Percentiles rank a stretch among this genome's conserved stretches.
Conservation (phyloP, 2,113 vertebrate species). For the Peromyscus leucopus region DNA sequence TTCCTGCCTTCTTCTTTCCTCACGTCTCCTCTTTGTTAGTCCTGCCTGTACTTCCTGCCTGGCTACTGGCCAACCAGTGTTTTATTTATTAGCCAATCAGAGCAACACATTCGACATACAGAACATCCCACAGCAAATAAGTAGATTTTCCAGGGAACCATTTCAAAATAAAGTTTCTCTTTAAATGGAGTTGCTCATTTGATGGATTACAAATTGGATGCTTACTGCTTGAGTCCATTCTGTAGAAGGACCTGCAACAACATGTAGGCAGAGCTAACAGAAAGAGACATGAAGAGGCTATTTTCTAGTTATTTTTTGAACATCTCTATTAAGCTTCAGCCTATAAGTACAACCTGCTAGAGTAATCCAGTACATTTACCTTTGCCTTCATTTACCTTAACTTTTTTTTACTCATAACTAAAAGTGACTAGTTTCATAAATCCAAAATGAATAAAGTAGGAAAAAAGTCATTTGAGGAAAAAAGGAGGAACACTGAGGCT, state of each 20-base stretch:
- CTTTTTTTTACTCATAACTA: neutral
- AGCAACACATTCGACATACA: too few species aligned
- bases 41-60: too few species aligned
- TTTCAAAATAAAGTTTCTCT: slow-evolving; percentile 6
- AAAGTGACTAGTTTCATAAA: neutral
- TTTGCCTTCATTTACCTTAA: neutral
- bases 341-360: neutral
- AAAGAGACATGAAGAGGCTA: neutral
- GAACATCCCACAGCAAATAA: neutral
- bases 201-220: neutral
- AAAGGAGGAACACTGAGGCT: neutral
- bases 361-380: neutral
- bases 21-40: too few species aligned
- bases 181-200: neutral
- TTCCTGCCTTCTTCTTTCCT: too few species aligned
- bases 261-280: neutral
- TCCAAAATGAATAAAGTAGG: neutral
- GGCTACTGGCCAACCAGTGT: too few species aligned
- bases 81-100: too few species aligned
- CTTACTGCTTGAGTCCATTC: neutral
- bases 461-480: neutral
- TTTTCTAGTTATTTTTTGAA: neutral
- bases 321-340: neutral
- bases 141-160: neutral
- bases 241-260: neutral